Base-by-base conservation (phyloP, 37 sponge, comb jelly and placozoan species). In the Axinella damicornis region DNA sequence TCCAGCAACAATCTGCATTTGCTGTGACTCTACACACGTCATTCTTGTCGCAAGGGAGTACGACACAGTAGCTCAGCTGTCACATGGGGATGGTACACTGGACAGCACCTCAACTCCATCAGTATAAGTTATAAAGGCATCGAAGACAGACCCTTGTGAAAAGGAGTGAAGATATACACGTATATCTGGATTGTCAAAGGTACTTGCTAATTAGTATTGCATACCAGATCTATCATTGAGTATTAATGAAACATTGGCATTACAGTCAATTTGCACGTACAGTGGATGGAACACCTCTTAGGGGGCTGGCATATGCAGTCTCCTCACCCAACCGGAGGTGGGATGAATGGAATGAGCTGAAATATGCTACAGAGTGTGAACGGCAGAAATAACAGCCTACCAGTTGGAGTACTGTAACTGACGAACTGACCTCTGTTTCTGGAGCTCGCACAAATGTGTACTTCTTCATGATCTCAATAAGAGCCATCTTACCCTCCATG, bases 401-500 rank as follows among this genome's bases (percentile, higher is more conserved):
- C n/a, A n/a, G n/a, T n/a, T n/a, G n/a, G n/a, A n/a, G n/a, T n/a
- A n/a, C n/a, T n/a, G n/a, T n/a, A n/a, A n/a, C n/a, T n/a, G n/a
- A n/a, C n/a, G n/a, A n/a, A n/a, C 54, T 69, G 5, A 83, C 84
- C 75, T 65, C 74, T 33, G 84, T 83, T 20, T 83, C 84, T 65
- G 85, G 81, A 27, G 76, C 73, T 52, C 52, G 57, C 24, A 80
- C 69, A 81, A 93, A 78, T 41, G 66, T 69, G 77, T 68, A 93
- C 68, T 65, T 59, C 78, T 72, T 93, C 31, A 93, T 57, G 20
- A 88, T 62, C 36, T 62, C 72, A 18, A 81, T 85, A 36, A 93
- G 72, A 16, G 89, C 76, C 76, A 88, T 88, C 77, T 91, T 95
- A 24, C 79, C 59, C 68, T 95, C 92, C 71, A 95, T 52, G 53